Conservation (phyloP, 2,113 vertebrate species). For the human (Homo sapiens) region DNA sequence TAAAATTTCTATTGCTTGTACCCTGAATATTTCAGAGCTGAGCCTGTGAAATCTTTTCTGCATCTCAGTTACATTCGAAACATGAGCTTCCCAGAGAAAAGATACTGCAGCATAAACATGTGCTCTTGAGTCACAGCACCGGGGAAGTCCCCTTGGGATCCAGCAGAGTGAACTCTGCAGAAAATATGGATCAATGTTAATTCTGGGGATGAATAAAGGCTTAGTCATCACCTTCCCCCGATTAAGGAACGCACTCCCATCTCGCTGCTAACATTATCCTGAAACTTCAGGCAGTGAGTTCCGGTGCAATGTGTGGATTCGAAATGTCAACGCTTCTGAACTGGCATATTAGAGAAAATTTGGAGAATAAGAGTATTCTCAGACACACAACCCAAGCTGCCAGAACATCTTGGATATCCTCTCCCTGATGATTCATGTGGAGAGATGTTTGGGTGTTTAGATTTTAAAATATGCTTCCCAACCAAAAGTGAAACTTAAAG, state of each 20-base stretch:
- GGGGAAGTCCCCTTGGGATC: neutral
- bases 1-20: neutral
- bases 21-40: neutral
- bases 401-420: neutral
- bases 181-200: neutral
- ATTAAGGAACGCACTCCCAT: neutral
- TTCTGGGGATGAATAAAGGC: neutral
- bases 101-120: neutral
- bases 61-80: neutral
- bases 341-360: neutral
- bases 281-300: neutral
- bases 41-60: neutral
- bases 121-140: neutral
- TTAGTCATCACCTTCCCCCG: neutral
- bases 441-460: neutral
- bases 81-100: neutral
- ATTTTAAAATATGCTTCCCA: constrained; percentile 24
- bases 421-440: neutral
- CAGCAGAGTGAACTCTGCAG: neutral
- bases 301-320: neutral
- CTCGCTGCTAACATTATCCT: neutral
- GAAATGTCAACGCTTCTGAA: neutral
- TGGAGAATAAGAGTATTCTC: neutral
- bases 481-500: constrained; percentile 46
- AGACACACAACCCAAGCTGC: neutral